These are phyloP conservation scores for Galeopsomyia nigrocyanea DNA, from an alignment of 2,888 invertebrate species.

Conservation along the genomic window DNA sequence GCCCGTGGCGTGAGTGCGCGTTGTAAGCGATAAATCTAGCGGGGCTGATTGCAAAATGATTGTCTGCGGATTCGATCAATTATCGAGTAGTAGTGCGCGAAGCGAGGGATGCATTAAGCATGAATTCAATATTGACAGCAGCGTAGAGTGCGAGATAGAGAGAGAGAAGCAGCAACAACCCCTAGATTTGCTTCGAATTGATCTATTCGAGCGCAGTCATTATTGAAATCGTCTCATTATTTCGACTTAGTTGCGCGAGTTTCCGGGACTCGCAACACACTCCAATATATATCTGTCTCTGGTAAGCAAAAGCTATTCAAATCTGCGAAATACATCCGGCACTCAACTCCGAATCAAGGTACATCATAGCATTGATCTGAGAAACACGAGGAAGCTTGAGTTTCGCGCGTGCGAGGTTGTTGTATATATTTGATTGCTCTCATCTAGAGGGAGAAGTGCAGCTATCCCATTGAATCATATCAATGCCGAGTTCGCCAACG, in stretches of 20 bases:
- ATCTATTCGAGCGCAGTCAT: slow-evolving; percentile 53
- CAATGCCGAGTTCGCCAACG: too few relatives aligned
- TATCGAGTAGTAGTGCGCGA: slow-evolving; percentile 41
- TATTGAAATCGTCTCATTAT: slow-evolving; percentile 39
- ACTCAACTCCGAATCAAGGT: too few relatives aligned
- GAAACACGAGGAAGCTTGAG: too few relatives aligned
- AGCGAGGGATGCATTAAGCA: slow-evolving; percentile 59
- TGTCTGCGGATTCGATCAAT: slow-evolving; percentile 39
- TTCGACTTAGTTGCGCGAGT: slow-evolving; percentile 17
- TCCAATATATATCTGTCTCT: too few relatives aligned
- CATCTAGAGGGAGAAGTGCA: too few relatives aligned
- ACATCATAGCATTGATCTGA: too few relatives aligned
- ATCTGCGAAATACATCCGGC: too few relatives aligned
- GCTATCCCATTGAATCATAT: too few relatives aligned
- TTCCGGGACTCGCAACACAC: slow-evolving; percentile 5
- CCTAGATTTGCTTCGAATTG: slow-evolving; percentile 61
- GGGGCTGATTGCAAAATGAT: slow-evolving; percentile 35
- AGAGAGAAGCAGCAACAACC: not conserved
- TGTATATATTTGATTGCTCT: too few relatives aligned
- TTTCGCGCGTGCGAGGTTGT: too few relatives aligned
- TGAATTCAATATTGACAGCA: slow-evolving; percentile 62
- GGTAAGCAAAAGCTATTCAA: too few relatives aligned
- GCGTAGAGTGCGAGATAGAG: too few relatives aligned
- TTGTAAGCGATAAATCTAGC: slow-evolving; percentile 37
- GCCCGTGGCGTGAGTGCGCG: not conserved